Percentiles rank a stretch among this genome's conserved stretches.
Conservation (phyloP, 2,113 vertebrate genomes). For the Heterochromis multidens region DNA sequence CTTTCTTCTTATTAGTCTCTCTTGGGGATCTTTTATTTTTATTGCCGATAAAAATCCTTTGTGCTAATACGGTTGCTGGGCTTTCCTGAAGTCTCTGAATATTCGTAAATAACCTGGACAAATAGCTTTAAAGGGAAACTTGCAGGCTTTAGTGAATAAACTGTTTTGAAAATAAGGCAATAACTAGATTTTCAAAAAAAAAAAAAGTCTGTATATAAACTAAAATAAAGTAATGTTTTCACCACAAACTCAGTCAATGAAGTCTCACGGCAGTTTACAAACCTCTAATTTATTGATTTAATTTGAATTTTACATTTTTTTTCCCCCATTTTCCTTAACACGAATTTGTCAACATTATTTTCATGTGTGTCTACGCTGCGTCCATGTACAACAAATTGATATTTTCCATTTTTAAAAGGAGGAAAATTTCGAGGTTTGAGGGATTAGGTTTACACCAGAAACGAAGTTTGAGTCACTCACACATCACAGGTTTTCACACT, state of each 20-base stretch:
- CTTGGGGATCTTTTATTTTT: neutral
- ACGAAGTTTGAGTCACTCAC: neutral
- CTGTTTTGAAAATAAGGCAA: neutral
- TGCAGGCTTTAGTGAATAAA: neutral
- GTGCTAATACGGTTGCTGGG: fast-evolving
- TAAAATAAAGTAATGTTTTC: neutral
- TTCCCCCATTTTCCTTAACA: neutral
- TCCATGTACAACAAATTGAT: neutral
- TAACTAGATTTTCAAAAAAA: neutral
- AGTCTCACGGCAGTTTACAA: neutral
- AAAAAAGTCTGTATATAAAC: fast-evolving
- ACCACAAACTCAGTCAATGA: neutral
- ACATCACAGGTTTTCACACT: neutral
- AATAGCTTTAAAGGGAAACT: neutral
- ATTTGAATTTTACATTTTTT: neutral
- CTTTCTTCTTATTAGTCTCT: neutral
- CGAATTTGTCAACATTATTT: neutral
- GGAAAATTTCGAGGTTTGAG: neutral
- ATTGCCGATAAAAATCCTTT: neutral
- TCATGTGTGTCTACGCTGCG: fast-evolving
- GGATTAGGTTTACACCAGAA: too few species aligned
- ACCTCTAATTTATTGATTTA: neutral
- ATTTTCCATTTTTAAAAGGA: neutral
- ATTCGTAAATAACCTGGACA: neutral
- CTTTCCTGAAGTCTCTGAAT: neutral